Conservation (phyloP, 2,888 invertebrate genomes). For the Cyaniris semiargus region DNA sequence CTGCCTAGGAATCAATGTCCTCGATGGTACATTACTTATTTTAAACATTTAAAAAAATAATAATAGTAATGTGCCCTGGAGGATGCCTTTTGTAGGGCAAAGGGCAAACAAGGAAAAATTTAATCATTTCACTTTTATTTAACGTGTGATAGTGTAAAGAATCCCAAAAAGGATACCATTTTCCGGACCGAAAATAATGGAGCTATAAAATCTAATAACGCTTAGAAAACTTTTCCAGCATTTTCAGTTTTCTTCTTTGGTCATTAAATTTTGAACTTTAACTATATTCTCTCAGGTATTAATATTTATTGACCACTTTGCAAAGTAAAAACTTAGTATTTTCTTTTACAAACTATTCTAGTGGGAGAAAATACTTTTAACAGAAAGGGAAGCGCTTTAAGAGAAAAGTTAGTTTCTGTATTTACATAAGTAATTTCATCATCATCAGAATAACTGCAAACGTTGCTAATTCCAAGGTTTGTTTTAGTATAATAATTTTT, state of each 20-base stretch:
- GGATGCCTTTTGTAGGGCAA: too few relatives aligned
- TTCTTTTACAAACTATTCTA: constrained; percentile 3
- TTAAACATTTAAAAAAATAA: too few relatives aligned
- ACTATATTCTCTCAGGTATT: background rate
- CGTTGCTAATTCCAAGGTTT: background rate
- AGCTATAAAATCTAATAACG: constrained; percentile 14
- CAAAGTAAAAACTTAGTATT: constrained; percentile 7
- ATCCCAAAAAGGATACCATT: background rate
- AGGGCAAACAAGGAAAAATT: too few relatives aligned
- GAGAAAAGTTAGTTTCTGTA: background rate
- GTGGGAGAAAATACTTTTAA: background rate
- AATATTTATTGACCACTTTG: background rate
- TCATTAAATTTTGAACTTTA: constrained; percentile 8
- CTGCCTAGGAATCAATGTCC: too few relatives aligned
- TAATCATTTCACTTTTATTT: too few relatives aligned
- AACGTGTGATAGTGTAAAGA: background rate
- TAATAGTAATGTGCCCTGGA: too few relatives aligned
- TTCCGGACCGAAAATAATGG: constrained; percentile 1
- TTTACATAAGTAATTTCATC: background rate
- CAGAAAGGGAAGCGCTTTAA: background rate
- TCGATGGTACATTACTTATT: too few relatives aligned
- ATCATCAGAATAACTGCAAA: background rate
- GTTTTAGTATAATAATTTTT: background rate
- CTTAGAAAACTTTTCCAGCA: background rate
- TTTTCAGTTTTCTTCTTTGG: background rate